A percentile compares a stretch with the other conserved stretches of the same genome.
Evolutionary conservation across 2,797 vertebrate species (phyloP).

Genomic region (Microchirus variegatus): DNA sequence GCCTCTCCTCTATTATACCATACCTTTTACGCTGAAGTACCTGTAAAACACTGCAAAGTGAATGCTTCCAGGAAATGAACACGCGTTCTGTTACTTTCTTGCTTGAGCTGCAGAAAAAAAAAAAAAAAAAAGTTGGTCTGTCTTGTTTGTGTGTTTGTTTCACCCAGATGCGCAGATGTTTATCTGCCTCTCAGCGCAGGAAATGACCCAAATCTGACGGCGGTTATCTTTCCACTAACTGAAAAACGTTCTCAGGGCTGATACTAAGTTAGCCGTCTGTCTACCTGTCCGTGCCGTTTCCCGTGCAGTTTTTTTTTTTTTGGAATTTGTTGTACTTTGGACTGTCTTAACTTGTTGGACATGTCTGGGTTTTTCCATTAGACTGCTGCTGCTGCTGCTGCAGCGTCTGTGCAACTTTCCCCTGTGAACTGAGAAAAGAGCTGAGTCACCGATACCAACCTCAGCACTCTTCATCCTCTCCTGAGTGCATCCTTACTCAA

Average conservation of each 20-base stretch:
- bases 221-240: constrained; percentile 15
- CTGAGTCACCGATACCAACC: constrained; percentile 60
- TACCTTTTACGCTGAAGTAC: too few relatives aligned
- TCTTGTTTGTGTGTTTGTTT: constrained; percentile 14
- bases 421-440: constrained; percentile 29
- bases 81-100: background rate
- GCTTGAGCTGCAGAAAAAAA: constrained; percentile 16
- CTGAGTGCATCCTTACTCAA: constrained; percentile 43
- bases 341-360: background rate
- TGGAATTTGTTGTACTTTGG: fast-evolving
- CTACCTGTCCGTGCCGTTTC: background rate
- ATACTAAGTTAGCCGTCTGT: constrained; percentile 8
- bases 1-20: too few relatives aligned
- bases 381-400: background rate
- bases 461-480: constrained; percentile 23
- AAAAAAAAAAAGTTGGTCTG: background rate
- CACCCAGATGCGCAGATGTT: constrained; percentile 21
- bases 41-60: too few relatives aligned
- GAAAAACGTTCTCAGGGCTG: background rate
- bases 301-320: background rate
- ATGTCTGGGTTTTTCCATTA: too few relatives aligned
- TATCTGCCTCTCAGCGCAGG: constrained; percentile 49
- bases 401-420: constrained; percentile 47
- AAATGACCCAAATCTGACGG: constrained; percentile 57
- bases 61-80: background rate